Percentiles rank a stretch among this genome's conserved stretches.
Evolutionary conservation across 2,888 invertebrate species (phyloP).

Genomic region (Eledona agricola): DNA sequence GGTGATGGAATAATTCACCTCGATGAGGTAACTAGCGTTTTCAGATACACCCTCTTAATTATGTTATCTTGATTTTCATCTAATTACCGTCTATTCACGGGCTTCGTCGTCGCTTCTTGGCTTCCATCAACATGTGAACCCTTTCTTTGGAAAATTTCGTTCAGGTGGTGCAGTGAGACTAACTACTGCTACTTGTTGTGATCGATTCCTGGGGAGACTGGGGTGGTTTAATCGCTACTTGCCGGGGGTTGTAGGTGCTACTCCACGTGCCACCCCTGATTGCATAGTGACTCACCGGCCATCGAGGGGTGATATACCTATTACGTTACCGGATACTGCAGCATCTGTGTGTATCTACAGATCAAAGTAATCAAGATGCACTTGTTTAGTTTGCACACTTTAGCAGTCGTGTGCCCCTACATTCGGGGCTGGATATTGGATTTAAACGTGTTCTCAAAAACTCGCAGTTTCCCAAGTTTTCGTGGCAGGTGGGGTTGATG

Average conservation of each 20-base stretch:
- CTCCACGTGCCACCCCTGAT: conserved; percentile 53
- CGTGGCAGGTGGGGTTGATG: too few relatives aligned
- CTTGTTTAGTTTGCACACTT: conserved; percentile 59
- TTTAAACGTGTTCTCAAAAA: conserved; percentile 3
- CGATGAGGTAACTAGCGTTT: conserved; percentile 58
- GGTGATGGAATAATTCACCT: conserved; percentile 57
- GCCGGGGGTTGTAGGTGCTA: conserved; percentile 51
- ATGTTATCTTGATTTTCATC: conserved; percentile 53
- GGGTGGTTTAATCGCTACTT: conserved; percentile 25
- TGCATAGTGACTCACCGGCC: conserved; percentile 60
- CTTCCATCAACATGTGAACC: conserved; percentile 2
- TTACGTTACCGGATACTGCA: conserved; percentile 62
- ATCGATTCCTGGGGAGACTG: too few relatives aligned
- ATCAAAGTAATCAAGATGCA: conserved; percentile 64
- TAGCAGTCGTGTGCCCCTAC: too few relatives aligned
- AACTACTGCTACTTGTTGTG: too few relatives aligned
- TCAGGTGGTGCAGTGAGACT: too few relatives aligned
- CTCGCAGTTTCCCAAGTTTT: too few relatives aligned
- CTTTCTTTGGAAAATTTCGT: too few relatives aligned
- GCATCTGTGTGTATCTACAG: conserved; percentile 60
- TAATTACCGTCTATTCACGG: conserved; percentile 54
- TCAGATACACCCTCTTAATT: conserved; percentile 57
- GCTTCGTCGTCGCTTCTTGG: neutral
- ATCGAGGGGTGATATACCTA: conserved; percentile 53
- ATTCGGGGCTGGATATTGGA: too few relatives aligned